Evolutionary conservation across 2,888 invertebrate genomes (phyloP).

Genomic region (Cephus spinipes): DNA sequence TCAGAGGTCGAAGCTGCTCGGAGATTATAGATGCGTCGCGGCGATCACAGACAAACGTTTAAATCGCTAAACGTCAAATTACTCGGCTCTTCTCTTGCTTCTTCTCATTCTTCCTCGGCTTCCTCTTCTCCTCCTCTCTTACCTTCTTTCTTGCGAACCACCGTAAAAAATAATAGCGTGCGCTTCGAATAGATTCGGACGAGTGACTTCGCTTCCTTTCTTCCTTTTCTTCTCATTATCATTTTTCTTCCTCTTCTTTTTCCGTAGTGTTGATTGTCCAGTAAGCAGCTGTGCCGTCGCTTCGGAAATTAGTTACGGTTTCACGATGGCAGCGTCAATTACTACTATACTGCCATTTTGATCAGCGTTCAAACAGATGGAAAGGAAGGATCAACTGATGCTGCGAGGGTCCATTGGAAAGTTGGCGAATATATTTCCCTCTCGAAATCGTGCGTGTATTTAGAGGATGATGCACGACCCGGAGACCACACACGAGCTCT

Average conservation of each 20-base stretch:
- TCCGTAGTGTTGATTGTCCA: constrained; percentile 1
- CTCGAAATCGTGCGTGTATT: too few relatives aligned
- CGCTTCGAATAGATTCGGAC: constrained; percentile 48
- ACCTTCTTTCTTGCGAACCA: constrained; percentile 31
- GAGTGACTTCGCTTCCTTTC: constrained; percentile 26
- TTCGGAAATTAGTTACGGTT: too few relatives aligned
- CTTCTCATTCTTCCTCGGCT: constrained; percentile 4
- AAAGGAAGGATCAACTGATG: too few relatives aligned
- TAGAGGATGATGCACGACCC: constrained; percentile 11
- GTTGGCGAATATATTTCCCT: too few relatives aligned
- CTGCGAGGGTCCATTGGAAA: too few relatives aligned
- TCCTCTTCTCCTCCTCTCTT: constrained; percentile 14
- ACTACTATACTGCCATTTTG: too few relatives aligned
- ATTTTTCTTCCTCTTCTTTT: neutral
- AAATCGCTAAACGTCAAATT: constrained; percentile 65
- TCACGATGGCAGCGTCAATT: too few relatives aligned
- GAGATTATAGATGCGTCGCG: constrained; percentile 62
- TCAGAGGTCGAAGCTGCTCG: constrained; percentile 39
- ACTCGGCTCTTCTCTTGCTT: constrained; percentile 41
- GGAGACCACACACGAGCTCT: constrained; percentile 31
- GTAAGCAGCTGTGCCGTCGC: too few relatives aligned
- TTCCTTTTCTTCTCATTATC: constrained; percentile 4
- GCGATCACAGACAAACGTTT: constrained; percentile 65
- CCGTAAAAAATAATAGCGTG: constrained; percentile 61
- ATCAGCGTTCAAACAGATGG: too few relatives aligned